Base-by-base conservation (phyloP, 2,888 invertebrate species). In the Mesochorus sp. region DNA sequence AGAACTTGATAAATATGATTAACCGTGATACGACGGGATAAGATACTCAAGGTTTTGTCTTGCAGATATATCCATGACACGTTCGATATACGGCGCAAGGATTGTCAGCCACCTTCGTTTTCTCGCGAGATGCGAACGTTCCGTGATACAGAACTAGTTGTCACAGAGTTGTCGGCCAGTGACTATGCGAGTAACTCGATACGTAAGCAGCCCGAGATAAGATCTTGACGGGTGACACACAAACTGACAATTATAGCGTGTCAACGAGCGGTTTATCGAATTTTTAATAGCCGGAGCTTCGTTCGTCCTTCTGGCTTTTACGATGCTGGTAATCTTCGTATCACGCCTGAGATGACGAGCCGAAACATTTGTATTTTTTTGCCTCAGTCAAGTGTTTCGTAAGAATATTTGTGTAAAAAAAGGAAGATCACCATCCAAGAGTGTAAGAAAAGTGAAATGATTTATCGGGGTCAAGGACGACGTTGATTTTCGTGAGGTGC, bases 101-200 rank as follows among this genome's bases (percentile, higher is more conserved):
- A 42, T 44, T 34, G 34, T 8, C 19, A 21, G 1, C 37, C 37
- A 49, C 37, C 24, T 57, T 47, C 12, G 67, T 67, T 72, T 71
- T 61, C n/a, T n/a, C 79, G 49, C 42, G 57, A 72, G 76, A 68
- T 64, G 76, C 71, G 64, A 34, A 64, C 42, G 62, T 34, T 14
- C 47, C 6, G 24, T 53, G 70, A 59, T 64, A 74, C 47, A 73
- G 53, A 70, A 77, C 70, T 55, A 67, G 71, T 79, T 66, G 57
- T 67, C 59, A 8, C 61, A 17, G 37, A 68, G 73, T 64, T 57
- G 53, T 66, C 24, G 64, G 34, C 34, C 67, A 39, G 74, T 37
- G 47, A 61, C 59, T 62, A 59, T 59, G 44, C 73, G 78, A 34
- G 37, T 44, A 57, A 49, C 39, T 72, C 26, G 39, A 72, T 26